Evolutionary conservation across 2,113 vertebrate species (phyloP).

Genomic region (Hypanus sabinus): DNA sequence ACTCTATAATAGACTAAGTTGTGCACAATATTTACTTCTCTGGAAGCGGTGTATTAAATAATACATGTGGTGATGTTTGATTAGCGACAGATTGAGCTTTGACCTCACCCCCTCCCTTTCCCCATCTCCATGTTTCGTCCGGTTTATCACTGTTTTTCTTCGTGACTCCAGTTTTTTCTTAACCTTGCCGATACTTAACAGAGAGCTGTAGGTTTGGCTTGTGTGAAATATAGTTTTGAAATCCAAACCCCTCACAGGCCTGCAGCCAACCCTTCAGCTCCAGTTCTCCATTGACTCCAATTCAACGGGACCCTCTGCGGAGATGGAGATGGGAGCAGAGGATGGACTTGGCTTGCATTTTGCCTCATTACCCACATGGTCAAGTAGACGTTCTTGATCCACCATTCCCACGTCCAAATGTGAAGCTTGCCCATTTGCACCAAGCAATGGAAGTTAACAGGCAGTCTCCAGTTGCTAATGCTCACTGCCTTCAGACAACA

Average conservation of each 20-base stretch:
- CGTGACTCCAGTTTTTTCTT: neutral
- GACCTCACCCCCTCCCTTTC: neutral
- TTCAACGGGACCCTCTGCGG: neutral
- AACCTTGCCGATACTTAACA: neutral
- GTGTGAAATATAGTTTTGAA: neutral
- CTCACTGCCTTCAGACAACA: neutral
- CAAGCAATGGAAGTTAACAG: neutral
- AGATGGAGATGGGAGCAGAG: neutral
- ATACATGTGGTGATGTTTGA: slow-evolving; percentile 12
- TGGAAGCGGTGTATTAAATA: slow-evolving; percentile 19
- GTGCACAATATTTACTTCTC: slow-evolving; percentile 10
- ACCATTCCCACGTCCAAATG: neutral
- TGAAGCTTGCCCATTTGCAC: neutral
- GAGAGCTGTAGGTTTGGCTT: neutral
- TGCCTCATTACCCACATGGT: neutral
- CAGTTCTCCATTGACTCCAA: neutral
- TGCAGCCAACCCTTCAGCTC: neutral
- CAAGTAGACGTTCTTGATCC: neutral
- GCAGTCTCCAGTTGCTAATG: neutral
- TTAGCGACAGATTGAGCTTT: neutral
- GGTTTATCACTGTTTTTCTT: neutral
- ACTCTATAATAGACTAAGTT: slow-evolving; percentile 21
- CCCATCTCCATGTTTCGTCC: neutral
- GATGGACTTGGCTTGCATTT: neutral
- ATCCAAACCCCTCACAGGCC: neutral